Evolutionary conservation across 2,797 vertebrate species (phyloP), one percentile per base, ranked within the genome.

Genomic region (Rhinatrema bivittatum): DNA sequence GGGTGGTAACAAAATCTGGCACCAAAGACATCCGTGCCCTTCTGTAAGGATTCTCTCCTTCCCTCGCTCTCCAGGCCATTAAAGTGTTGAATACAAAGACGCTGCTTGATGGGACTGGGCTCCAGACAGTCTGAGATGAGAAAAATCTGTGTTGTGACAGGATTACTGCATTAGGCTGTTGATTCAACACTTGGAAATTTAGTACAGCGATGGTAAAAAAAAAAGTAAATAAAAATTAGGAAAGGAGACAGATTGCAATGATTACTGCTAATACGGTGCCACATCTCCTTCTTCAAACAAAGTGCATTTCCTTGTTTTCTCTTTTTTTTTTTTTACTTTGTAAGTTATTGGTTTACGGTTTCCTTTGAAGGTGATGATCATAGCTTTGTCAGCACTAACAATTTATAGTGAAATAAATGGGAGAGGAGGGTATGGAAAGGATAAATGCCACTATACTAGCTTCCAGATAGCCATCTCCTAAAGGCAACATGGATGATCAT

Each of bases 81-180:
- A 82, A 80, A 65, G 78, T 84, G 79, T 72, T 79, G 83, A 78
- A 60, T 78, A 68, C 70, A 65, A n/a, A 71, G 65, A 57, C 53
- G 39, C 22, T 8, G 12, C 39, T 53, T 72, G 73, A 80, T 75
- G 63, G 63, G 70, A 70, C 38, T 51, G 62, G 82, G 82, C 82
- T 84, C 81, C 81, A 81, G 77, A 76, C 68, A 77, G 82, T 85
- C 82, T 85, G 78, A 76, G 53, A 53, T 67, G 70, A 44, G 64
- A 68, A 62, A 68, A 61, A 59, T 28, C 61, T 54, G 39, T 39
- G 12, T 13, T 50, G 33, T 36, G 58, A 54, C 53, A 67, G 65
- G 54, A 53, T 43, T 60, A 60, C 37, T 54, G 61, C 56, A 57
- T 70, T 56, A 71, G 43, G 59, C 41, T 69, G 65, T 76, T 74